Conservation (phyloP, 2,797 vertebrate genomes). For the Phoebastria nigripes region DNA sequence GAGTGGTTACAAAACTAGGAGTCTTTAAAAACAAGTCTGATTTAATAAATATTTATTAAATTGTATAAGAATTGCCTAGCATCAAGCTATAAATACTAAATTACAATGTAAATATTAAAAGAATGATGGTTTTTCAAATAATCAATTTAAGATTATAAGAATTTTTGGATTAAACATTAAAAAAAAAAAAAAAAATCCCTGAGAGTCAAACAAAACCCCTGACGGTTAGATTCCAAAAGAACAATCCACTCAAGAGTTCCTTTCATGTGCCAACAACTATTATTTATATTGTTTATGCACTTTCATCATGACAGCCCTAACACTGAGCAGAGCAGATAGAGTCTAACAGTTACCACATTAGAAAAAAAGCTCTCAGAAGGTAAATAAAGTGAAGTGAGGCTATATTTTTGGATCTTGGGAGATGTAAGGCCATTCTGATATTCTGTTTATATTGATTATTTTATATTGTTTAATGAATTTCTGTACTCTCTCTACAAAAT, state of each 20-base stretch:
- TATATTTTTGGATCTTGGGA: conserved; percentile 41
- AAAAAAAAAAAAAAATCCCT: neutral
- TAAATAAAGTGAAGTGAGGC: conserved; percentile 60
- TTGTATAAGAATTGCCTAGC: conserved; percentile 20
- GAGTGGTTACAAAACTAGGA: conserved; percentile 47
- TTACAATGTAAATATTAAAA: conserved; percentile 32
- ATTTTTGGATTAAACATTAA: conserved; percentile 20
- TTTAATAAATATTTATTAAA: conserved; percentile 65
- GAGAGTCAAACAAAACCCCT: conserved; percentile 44
- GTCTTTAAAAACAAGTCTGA: conserved; percentile 21
- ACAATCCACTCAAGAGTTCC: conserved; percentile 50
- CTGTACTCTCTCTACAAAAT: neutral
- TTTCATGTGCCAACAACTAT: conserved; percentile 70
- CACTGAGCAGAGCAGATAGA: conserved; percentile 60
- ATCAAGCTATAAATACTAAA: conserved; percentile 58
- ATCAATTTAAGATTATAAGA: conserved; percentile 57
- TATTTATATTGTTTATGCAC: conserved; percentile 68
- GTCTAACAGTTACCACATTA: conserved; percentile 61
- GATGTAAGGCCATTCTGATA: conserved; percentile 31
- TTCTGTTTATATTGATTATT: conserved; percentile 32
- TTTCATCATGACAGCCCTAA: conserved; percentile 69
- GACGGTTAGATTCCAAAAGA: conserved; percentile 49
- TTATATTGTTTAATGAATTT: conserved; percentile 54
- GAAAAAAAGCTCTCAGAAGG: conserved; percentile 40
- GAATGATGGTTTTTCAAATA: conserved; percentile 44